Evolutionary conservation across 1,140 invertebrate species (phyloP).

Genomic region (Cydia splendana): DNA sequence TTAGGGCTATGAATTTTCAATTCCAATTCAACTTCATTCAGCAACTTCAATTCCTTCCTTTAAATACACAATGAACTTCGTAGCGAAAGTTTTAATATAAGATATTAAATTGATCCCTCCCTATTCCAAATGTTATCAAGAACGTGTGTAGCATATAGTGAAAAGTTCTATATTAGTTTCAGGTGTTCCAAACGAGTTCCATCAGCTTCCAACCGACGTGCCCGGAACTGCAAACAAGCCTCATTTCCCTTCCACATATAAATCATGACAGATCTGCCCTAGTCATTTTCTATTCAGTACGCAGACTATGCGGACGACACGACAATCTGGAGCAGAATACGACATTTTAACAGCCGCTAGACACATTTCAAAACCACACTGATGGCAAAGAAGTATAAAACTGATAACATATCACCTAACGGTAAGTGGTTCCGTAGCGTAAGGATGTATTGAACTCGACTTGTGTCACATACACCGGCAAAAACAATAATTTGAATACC

Average conservation of each 20-base stretch:
- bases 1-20: no score
- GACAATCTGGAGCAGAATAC: background rate
- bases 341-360: background rate
- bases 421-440: no score
- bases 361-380: background rate
- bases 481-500: no score
- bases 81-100: background rate
- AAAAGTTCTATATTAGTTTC: constrained; percentile 12
- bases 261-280: constrained; percentile 20
- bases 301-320: constrained; percentile 8
- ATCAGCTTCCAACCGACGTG: background rate
- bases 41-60: no score
- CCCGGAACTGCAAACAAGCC: constrained; percentile 23
- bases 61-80: no score
- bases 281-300: constrained; percentile 20
- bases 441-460: no score
- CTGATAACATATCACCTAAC: no score
- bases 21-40: no score
- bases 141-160: constrained; percentile 10
- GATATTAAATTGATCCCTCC: constrained; percentile 7
- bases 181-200: constrained; percentile 28
- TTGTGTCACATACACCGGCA: no score
- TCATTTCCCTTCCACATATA: constrained; percentile 24
- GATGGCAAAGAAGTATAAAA: no score
- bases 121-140: background rate